phyloP scores from a whole-genome alignment of 2,888 invertebrate species.

The Acholoe squamosa region DNA sequence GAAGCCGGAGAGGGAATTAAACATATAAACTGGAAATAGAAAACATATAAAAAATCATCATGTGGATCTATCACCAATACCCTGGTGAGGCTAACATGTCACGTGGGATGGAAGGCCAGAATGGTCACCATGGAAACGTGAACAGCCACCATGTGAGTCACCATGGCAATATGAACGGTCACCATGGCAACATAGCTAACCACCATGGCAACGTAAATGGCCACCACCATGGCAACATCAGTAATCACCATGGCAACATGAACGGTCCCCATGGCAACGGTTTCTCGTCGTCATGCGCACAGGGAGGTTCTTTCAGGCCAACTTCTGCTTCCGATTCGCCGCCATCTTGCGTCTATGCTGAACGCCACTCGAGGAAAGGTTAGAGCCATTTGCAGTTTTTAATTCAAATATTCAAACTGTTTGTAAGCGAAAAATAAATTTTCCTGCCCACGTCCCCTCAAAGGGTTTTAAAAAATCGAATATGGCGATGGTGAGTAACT shows the following conservation, averaged over 20 bases:
- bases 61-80: slow-evolving; percentile 12
- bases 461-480: too few relatives aligned
- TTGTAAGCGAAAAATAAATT: too few relatives aligned
- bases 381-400: too few relatives aligned
- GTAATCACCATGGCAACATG: background rate
- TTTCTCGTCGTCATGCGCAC: slow-evolving; percentile 12
- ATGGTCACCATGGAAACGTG: background rate
- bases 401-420: too few relatives aligned
- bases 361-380: slow-evolving; percentile 24
- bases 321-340: background rate
- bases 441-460: too few relatives aligned
- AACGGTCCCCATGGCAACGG: background rate
- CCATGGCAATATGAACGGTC: background rate
- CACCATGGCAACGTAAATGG: background rate
- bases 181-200: background rate
- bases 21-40: background rate
- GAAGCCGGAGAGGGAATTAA: background rate
- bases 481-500: too few relatives aligned
- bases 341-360: slow-evolving; percentile 24
- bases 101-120: background rate
- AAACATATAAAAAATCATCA: background rate
- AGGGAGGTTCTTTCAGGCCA: background rate
- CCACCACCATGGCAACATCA: background rate
- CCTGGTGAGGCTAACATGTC: background rate
- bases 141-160: background rate